A percentile compares a stretch with the other conserved stretches of the same genome.
Conservation (phyloP, 2,113 vertebrate genomes). For the Bos taurus region ARS-UCD2.0 NC_037354.1:40046501-40047000, state of each 20-base stretch:
- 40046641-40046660: background rate
- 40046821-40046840: background rate
- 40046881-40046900: background rate
- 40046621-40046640: background rate
- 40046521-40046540: background rate
- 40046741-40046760: background rate
- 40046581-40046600: background rate
- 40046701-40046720: background rate
- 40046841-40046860: background rate
- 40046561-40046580: background rate
- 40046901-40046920: background rate
- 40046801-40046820: background rate
- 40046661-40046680: background rate
- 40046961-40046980: background rate
- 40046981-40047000: background rate
- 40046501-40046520: background rate
- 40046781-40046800: background rate
- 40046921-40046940: background rate
- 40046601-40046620: background rate
- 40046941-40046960: background rate
- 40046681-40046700: background rate
- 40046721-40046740: background rate
- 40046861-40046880: background rate
- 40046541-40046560: background rate
- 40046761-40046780: background rate